Evolutionary conservation across 1,140 invertebrate genomes (phyloP).

Genomic region (Wiebesia pumilae): DNA sequence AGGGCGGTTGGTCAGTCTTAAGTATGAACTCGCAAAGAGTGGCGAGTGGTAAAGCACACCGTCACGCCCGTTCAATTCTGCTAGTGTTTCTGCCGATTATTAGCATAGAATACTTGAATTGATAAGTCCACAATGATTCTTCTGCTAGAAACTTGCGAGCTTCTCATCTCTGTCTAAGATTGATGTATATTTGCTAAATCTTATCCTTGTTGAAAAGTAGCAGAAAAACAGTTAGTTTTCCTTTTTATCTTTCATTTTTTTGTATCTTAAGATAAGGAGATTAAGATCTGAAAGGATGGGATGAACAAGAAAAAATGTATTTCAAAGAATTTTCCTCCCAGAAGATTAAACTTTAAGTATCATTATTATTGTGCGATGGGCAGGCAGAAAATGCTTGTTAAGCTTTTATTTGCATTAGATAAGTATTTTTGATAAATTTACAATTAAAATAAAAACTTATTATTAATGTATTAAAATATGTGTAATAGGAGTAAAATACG

Average conservation of each 20-base stretch:
- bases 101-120: background rate
- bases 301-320: background rate
- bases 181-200: constrained; percentile 54
- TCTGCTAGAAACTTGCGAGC: background rate
- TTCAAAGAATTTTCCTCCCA: background rate
- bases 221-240: constrained; percentile 1
- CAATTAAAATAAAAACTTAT: background rate
- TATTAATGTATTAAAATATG: background rate
- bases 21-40: constrained; percentile 7
- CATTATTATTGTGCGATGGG: constrained; percentile 38
- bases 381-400: background rate
- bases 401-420: background rate
- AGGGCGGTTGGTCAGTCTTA: background rate
- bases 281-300: background rate
- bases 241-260: constrained; percentile 12
- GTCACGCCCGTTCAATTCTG: constrained; percentile 14
- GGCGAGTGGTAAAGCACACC: background rate
- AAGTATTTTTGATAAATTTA: background rate
- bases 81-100: constrained; percentile 30
- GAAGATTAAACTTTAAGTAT: constrained; percentile 14
- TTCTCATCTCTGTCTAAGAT: background rate
- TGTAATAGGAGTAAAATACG: too few species aligned
- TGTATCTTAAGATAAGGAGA: background rate
- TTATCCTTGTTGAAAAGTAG: constrained; percentile 29
- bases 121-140: background rate